Evolutionary conservation across 2,888 invertebrate species (phyloP).

Genomic region (Troglohyphantes excavatus): DNA sequence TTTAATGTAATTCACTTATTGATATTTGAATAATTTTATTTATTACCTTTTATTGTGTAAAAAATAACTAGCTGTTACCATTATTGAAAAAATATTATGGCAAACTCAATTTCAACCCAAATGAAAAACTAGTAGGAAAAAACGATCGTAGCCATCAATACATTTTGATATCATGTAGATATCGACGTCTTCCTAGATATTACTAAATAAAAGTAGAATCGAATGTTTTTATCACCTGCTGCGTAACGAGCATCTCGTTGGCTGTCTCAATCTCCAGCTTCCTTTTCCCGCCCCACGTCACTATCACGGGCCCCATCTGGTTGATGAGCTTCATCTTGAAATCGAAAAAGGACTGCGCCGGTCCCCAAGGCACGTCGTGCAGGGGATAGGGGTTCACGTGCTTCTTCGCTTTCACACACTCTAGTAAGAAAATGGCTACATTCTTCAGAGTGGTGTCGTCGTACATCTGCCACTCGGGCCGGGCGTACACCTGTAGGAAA

Average conservation of each 20-base stretch:
- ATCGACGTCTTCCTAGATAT: no score
- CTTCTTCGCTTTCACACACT: constrained; percentile 80
- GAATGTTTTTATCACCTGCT: constrained; percentile 77
- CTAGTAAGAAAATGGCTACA: constrained; percentile 81
- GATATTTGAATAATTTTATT: no score
- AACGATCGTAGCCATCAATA: no score
- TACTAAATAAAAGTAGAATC: no score
- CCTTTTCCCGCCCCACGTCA: constrained; percentile 81
- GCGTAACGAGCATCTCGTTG: constrained; percentile 79
- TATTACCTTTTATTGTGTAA: no score
- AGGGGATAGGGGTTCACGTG: constrained; percentile 80
- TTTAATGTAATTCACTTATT: no score
- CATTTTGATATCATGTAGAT: no score
- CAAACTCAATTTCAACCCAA: no score
- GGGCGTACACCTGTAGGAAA: constrained; percentile 81
- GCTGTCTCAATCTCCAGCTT: constrained; percentile 79
- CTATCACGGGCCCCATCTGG: constrained; percentile 81
- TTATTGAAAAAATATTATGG: no score
- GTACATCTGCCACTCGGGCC: constrained; percentile 81
- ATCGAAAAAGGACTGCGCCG: constrained; percentile 81
- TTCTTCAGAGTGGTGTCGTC: constrained; percentile 80
- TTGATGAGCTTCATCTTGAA: constrained; percentile 81
- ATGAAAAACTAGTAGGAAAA: no score
- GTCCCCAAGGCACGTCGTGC: constrained; percentile 82
- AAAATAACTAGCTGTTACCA: no score